Percentiles rank a stretch among this genome's conserved stretches.
Evolutionary conservation across 2,888 invertebrate genomes (phyloP).

Genomic region (Hedychridium roseum): DNA sequence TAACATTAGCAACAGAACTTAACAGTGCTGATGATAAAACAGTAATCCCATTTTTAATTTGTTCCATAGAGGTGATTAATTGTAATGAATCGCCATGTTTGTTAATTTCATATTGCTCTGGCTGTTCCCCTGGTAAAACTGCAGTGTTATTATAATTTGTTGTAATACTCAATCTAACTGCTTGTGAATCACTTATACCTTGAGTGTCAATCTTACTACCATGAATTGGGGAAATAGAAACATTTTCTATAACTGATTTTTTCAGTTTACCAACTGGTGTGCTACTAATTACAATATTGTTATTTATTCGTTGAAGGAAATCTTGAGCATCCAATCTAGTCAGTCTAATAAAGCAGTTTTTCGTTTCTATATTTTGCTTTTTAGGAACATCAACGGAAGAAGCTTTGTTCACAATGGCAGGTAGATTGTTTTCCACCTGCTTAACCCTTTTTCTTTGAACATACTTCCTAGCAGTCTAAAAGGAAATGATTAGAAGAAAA

Average conservation of each 20-base stretch:
- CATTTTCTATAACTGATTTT: neutral
- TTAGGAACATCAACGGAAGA: too few relatives aligned
- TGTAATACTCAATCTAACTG: neutral
- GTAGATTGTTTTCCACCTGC: too few relatives aligned
- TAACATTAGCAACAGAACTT: neutral
- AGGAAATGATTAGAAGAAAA: neutral
- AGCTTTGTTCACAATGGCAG: too few relatives aligned
- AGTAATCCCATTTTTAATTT: too few relatives aligned
- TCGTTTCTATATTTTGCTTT: neutral
- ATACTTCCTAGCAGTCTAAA: neutral
- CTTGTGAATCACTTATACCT: neutral
- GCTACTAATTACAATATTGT: constrained; percentile 30
- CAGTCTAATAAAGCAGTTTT: constrained; percentile 4
- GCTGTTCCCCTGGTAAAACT: neutral
- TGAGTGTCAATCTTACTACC: neutral
- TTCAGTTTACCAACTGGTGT: constrained; percentile 29
- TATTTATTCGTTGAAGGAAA: neutral
- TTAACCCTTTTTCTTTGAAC: neutral
- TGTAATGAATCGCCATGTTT: neutral
- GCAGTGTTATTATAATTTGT: neutral
- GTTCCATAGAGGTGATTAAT: too few relatives aligned
- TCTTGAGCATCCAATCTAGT: constrained; percentile 5
- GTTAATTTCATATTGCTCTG: neutral
- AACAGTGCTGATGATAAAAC: too few relatives aligned
- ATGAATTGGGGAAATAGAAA: constrained; percentile 37